Evolutionary conservation across 2,888 invertebrate species (phyloP).

Genomic region (Seladonia tumulorum): DNA sequence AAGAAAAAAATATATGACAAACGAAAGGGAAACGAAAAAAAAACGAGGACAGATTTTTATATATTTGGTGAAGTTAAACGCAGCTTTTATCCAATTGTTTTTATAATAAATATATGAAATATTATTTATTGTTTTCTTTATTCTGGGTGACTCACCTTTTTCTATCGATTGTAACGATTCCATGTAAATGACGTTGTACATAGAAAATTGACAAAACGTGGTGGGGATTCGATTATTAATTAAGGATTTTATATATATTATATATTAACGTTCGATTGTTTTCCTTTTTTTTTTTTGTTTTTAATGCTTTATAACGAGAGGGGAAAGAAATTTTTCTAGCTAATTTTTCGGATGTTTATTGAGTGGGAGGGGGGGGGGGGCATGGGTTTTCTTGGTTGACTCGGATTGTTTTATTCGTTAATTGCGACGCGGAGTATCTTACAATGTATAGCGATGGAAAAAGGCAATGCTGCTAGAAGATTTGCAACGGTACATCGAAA

Average conservation of each 20-base stretch:
- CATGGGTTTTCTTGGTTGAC: not conserved
- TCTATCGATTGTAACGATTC: constrained; percentile 11
- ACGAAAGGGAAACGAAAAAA: not conserved
- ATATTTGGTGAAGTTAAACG: constrained; percentile 69
- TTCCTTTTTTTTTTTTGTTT: not conserved
- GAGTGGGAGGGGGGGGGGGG: not conserved
- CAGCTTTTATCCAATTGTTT: constrained; percentile 75
- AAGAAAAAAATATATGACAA: constrained; percentile 37
- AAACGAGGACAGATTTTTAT: constrained; percentile 60
- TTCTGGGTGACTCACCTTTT: constrained; percentile 34
- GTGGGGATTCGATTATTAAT: constrained; percentile 12
- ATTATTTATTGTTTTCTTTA: constrained; percentile 66
- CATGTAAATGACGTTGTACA: constrained; percentile 12
- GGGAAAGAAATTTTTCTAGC: not conserved
- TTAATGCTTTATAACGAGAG: not conserved
- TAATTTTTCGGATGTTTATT: not conserved
- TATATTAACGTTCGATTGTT: constrained; percentile 17
- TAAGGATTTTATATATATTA: constrained; percentile 16
- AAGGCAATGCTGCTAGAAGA: constrained; percentile 16
- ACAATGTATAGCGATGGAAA: constrained; percentile 42
- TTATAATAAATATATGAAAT: constrained; percentile 74
- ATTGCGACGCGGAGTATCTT: constrained; percentile 60
- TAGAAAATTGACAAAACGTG: not conserved
- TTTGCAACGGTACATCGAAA: constrained; percentile 53
- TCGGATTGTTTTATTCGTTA: constrained; percentile 3